phyloP scores from a whole-genome alignment of 2,797 vertebrate species.

The Pseudochirops corinnae region DNA sequence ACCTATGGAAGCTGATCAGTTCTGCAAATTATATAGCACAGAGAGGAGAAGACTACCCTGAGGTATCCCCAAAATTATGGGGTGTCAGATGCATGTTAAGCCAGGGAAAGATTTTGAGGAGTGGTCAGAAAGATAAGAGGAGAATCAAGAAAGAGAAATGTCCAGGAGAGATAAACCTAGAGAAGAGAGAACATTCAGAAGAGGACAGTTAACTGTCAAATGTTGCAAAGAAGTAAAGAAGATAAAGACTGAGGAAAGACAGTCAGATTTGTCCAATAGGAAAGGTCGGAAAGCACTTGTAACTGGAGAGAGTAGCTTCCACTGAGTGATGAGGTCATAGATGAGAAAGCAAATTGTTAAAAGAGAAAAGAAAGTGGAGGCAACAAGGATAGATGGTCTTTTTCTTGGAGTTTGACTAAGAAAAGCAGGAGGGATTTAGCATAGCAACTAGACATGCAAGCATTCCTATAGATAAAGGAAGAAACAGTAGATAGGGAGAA shows the following conservation, averaged over 20 bases:
- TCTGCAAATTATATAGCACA: background rate
- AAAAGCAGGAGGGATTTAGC: background rate
- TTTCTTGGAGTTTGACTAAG: background rate
- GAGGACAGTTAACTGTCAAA: background rate
- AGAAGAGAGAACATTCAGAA: background rate
- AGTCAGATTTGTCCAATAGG: background rate
- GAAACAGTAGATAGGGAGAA: background rate
- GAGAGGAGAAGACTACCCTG: background rate
- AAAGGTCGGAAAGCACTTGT: background rate
- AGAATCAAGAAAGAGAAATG: background rate
- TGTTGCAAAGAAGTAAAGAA: background rate
- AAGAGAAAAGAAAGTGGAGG: background rate
- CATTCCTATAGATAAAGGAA: background rate
- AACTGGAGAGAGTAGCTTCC: background rate
- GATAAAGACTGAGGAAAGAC: background rate
- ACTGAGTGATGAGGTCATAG: background rate
- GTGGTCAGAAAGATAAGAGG: background rate
- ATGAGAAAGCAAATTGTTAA: background rate
- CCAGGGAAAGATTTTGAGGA: background rate
- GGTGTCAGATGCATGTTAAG: background rate
- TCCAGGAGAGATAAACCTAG: background rate
- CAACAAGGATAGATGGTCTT: background rate
- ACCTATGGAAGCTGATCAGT: background rate
- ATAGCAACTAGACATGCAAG: background rate
- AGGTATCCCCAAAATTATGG: background rate